phyloP scores from a whole-genome alignment of 1,140 invertebrate species.

The Camponotus pennsylvanicus region DNA sequence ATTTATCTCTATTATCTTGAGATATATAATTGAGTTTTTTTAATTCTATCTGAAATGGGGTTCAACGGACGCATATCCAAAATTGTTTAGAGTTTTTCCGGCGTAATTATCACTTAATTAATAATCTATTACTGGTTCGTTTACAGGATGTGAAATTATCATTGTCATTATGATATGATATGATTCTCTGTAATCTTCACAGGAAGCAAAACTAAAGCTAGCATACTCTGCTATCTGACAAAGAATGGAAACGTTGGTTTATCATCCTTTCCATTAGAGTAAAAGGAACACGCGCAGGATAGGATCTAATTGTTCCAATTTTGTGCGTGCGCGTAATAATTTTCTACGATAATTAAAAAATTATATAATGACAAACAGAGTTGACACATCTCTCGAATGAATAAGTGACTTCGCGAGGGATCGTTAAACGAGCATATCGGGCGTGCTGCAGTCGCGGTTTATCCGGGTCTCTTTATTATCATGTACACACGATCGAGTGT shows the following conservation, averaged over 20 bases:
- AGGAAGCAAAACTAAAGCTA: constrained; percentile 45
- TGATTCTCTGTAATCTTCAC: constrained; percentile 50
- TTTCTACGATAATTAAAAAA: neutral
- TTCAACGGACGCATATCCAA: neutral
- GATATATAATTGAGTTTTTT: neutral
- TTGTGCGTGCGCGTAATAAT: neutral
- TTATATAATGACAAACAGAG: neutral
- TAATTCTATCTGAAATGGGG: neutral
- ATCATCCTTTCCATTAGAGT: neutral
- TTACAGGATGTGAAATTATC: constrained; percentile 49
- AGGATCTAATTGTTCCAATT: neutral
- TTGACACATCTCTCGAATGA: neutral
- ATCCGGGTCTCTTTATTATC: constrained; percentile 26
- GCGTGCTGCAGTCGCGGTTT: neutral
- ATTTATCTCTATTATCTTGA: neutral
- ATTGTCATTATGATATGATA: constrained; percentile 23
- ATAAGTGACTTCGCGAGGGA: neutral
- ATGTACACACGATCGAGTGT: constrained; percentile 42
- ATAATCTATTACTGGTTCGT: constrained; percentile 70
- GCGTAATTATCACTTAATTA: constrained; percentile 76
- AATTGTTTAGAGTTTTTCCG: constrained; percentile 34
- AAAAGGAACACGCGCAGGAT: neutral
- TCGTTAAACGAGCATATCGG: neutral
- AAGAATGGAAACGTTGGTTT: neutral
- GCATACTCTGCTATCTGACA: constrained; percentile 20